Evolutionary conservation across 1,140 invertebrate species (phyloP).

Genomic region (Drosophila persimilis): DNA sequence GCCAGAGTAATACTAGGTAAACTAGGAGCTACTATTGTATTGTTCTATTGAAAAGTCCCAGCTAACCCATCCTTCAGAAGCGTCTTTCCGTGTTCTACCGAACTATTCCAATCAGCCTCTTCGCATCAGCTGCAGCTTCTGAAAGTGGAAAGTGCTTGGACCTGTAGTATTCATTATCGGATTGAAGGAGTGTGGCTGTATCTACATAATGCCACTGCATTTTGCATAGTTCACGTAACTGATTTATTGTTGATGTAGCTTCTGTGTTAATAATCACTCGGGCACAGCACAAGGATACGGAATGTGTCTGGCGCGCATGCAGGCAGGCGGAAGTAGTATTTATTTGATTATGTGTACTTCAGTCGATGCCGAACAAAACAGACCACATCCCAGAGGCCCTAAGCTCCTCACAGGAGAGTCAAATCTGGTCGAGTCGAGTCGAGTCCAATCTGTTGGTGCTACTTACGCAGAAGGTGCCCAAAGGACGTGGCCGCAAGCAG

Average conservation of each 20-base stretch:
- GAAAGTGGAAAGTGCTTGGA: too few species aligned
- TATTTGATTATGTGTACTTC: conserved; percentile 74
- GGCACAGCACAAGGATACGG: conserved; percentile 10
- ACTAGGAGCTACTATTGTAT: not conserved
- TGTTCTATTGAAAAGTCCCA: too few species aligned
- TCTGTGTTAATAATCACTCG: conserved; percentile 15
- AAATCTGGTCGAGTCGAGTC: too few species aligned
- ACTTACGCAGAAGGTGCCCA: conserved; percentile 28
- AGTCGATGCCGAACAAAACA: not conserved
- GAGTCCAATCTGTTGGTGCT: too few species aligned
- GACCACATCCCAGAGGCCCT: conserved; percentile 51
- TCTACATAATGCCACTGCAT: too few species aligned
- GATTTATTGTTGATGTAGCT: conserved; percentile 59
- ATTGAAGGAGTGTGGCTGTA: too few species aligned
- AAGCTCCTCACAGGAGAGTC: conserved; percentile 64
- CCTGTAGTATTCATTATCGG: too few species aligned
- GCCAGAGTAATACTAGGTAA: conserved; percentile 40
- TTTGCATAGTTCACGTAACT: conserved; percentile 61
- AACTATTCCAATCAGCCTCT: too few species aligned
- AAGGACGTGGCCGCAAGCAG: conserved; percentile 1
- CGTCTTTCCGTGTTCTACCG: too few species aligned
- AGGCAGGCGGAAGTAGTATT: conserved; percentile 34
- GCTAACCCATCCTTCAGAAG: too few species aligned
- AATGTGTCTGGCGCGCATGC: conserved; percentile 5
- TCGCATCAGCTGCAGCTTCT: too few species aligned